Evolutionary conservation across 2,113 vertebrate species (phyloP).

Genomic region (Carlito syrichta): DNA sequence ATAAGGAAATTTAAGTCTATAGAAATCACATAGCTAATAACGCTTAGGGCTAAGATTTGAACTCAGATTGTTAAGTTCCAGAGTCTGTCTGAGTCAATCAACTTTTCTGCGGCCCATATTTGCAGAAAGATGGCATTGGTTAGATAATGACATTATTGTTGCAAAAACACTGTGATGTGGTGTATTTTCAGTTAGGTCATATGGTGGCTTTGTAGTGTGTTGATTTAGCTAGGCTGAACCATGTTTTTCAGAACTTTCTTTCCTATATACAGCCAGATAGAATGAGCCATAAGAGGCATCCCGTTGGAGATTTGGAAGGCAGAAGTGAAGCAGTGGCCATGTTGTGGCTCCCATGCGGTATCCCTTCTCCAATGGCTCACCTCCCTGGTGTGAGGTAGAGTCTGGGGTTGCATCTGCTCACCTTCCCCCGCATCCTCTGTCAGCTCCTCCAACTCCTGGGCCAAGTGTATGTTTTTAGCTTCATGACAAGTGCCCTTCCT

Average conservation of each 20-base stretch:
- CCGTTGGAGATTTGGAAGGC: not conserved
- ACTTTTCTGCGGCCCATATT: not conserved
- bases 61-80: not conserved
- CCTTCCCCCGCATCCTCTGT: not conserved
- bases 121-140: not conserved
- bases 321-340: not conserved
- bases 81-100: not conserved
- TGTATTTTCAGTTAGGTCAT: too few relatives aligned
- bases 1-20: not conserved
- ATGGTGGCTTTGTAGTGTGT: not conserved
- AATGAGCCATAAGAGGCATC: accelerated
- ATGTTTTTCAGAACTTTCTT: not conserved
- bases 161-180: accelerated
- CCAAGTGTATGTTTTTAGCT: not conserved
- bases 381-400: accelerated
- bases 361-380: not conserved
- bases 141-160: not conserved
- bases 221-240: not conserved
- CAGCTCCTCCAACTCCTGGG: not conserved
- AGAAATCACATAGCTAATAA: not conserved
- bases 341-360: accelerated
- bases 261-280: accelerated
- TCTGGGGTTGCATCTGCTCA: accelerated
- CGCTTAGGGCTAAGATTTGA: not conserved
- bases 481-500: accelerated